Percentiles rank a stretch among this genome's conserved stretches.
These are phyloP conservation scores for Microcebus ravelobensis DNA, from an alignment of 2,113 vertebrate genomes.

Conservation along the genomic window DNA sequence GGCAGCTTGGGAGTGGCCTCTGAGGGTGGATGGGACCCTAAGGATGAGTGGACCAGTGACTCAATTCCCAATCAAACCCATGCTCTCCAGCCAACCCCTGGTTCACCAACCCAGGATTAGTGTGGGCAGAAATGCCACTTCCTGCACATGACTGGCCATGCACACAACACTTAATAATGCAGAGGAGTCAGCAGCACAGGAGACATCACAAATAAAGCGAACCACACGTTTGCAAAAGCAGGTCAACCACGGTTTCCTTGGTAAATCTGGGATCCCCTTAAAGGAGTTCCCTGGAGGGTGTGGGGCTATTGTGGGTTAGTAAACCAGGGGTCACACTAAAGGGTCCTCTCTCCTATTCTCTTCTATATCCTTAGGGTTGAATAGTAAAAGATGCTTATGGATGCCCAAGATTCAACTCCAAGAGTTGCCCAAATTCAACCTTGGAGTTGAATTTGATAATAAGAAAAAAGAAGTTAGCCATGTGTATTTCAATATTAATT, in stretches of 20 bases:
- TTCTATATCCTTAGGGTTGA: not conserved
- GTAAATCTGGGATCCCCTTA: not conserved
- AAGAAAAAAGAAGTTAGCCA: not conserved
- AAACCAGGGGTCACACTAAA: not conserved
- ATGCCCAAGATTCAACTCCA: not conserved
- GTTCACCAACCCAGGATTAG: not conserved
- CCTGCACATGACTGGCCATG: not conserved
- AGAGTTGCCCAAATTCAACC: not conserved
- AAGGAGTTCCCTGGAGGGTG: not conserved
- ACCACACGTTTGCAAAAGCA: not conserved
- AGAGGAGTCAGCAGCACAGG: not conserved
- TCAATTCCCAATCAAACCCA: not conserved
- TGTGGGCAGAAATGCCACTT: not conserved
- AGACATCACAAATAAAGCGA: not conserved
- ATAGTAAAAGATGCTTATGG: not conserved
- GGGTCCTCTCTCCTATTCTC: not conserved
- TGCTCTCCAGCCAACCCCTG: not conserved
- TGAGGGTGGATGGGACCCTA: not conserved
- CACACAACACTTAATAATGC: not conserved
- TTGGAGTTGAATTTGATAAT: not conserved
- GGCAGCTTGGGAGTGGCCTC: not conserved
- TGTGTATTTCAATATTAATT: not conserved
- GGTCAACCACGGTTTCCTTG: not conserved
- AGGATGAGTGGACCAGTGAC: not conserved
- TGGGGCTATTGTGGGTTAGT: too few relatives aligned